Conservation (phyloP, 1,140 invertebrate genomes). For the Belonocnema kinseyi region DNA sequence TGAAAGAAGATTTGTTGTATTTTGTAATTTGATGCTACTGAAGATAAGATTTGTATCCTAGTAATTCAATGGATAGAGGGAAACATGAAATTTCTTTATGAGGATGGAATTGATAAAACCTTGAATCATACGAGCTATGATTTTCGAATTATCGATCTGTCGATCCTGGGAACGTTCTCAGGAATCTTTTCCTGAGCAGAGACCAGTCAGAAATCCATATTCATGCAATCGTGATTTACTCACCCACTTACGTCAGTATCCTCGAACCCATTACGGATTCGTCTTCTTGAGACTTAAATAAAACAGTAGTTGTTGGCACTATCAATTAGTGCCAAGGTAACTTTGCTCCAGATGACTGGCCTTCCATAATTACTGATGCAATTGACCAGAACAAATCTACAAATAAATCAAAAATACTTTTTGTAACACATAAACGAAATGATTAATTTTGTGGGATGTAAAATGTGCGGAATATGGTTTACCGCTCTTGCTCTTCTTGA, state of each 20-base stretch:
- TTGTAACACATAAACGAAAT: background rate
- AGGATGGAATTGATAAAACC: constrained; percentile 1
- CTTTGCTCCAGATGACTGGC: background rate
- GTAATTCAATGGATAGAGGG: no score
- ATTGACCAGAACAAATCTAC: constrained; percentile 11
- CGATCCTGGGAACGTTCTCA: constrained; percentile 29
- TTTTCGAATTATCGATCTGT: constrained; percentile 1
- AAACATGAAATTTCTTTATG: background rate
- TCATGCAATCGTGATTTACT: constrained; percentile 16
- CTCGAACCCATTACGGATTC: background rate
- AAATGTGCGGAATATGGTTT: no score
- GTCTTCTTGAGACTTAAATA: constrained; percentile 31
- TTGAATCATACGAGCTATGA: constrained; percentile 10
- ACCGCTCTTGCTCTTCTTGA: no score
- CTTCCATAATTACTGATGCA: constrained; percentile 6
- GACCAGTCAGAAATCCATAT: constrained; percentile 16
- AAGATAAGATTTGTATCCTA: no score
- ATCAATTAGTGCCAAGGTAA: constrained; percentile 40
- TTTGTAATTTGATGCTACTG: no score
- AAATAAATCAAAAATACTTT: background rate
- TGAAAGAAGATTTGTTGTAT: background rate
- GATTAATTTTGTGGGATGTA: no score
- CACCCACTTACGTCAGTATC: constrained; percentile 17
- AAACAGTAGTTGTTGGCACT: constrained; percentile 28
- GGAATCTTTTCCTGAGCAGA: background rate